Evolutionary conservation across 2,113 vertebrate species (phyloP).

Genomic region (Ardeotis arabs): DNA sequence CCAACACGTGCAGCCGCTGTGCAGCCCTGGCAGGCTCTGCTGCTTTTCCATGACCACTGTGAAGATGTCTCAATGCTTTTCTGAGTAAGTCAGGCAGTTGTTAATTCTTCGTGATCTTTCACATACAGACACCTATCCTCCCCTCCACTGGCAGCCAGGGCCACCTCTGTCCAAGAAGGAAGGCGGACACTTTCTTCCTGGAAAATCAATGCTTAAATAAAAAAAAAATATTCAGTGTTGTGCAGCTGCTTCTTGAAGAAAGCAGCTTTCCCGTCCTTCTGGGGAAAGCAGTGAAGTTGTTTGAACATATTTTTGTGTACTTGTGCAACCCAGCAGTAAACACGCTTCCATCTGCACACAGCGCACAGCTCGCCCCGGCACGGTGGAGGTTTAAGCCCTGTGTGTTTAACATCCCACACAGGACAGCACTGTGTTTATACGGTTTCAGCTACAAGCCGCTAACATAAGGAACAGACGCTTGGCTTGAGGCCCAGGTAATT

Average conservation of each 20-base stretch:
- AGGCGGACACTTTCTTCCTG: neutral
- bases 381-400: neutral
- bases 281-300: neutral
- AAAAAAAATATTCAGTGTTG: neutral
- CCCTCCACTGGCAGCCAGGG: neutral
- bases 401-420: conserved; percentile 8
- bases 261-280: too few relatives aligned
- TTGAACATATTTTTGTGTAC: neutral
- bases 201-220: neutral
- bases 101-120: neutral
- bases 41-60: neutral
- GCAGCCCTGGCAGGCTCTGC: neutral
- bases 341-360: neutral
- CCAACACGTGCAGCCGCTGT: rapidly evolving
- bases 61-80: neutral
- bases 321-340: neutral
- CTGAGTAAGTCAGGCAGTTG: neutral
- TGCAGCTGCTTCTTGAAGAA: neutral
- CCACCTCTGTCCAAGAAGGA: neutral
- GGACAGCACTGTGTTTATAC: neutral
- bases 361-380: neutral
- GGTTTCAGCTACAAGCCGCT: neutral
- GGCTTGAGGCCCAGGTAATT: conserved; percentile 36
- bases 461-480: conserved; percentile 20
- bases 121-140: neutral